These are phyloP conservation scores for Schizothorax lantsangensis DNA, from an alignment of 2,797 vertebrate species.

Conservation along the genomic window DNA sequence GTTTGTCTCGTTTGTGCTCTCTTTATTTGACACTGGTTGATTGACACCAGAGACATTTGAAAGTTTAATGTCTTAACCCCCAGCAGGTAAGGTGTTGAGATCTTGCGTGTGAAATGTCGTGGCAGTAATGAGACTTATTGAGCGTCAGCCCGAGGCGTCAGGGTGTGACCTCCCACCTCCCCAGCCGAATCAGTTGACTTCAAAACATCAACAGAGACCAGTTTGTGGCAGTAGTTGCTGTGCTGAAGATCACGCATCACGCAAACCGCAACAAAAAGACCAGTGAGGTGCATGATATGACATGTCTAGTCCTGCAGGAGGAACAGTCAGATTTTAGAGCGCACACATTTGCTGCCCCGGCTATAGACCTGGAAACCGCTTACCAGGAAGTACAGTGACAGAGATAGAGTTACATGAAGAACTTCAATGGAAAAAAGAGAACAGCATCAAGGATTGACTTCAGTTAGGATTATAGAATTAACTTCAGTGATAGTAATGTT, in stretches of 20 bases:
- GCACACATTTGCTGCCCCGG: background rate
- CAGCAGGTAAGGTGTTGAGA: background rate
- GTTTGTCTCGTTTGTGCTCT: background rate
- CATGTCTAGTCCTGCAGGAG: slow-evolving; percentile 25
- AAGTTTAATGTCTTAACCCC: slow-evolving; percentile 17
- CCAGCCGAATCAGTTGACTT: background rate
- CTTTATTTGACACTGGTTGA: slow-evolving; percentile 21
- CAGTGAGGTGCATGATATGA: slow-evolving; percentile 22
- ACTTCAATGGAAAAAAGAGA: background rate
- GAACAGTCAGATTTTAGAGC: slow-evolving; percentile 15
- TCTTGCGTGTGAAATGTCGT: slow-evolving; percentile 29
- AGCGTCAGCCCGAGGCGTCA: slow-evolving; percentile 7
- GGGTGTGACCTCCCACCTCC: slow-evolving; percentile 41
- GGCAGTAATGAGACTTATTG: slow-evolving; percentile 1
- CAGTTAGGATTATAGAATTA: background rate
- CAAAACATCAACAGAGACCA: slow-evolving; percentile 26
- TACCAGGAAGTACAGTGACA: slow-evolving; percentile 11
- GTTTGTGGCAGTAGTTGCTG: slow-evolving; percentile 18
- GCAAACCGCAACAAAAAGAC: slow-evolving; percentile 12
- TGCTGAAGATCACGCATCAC: slow-evolving; percentile 8
- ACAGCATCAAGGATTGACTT: background rate
- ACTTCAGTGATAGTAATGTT: background rate
- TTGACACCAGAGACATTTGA: slow-evolving; percentile 31
- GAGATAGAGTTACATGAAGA: background rate
- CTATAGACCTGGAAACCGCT: background rate